Evolutionary conservation across 2,797 vertebrate genomes (phyloP), one percentile per base, ranked within the genome.

Genomic region (Myripristis murdjan): DNA sequence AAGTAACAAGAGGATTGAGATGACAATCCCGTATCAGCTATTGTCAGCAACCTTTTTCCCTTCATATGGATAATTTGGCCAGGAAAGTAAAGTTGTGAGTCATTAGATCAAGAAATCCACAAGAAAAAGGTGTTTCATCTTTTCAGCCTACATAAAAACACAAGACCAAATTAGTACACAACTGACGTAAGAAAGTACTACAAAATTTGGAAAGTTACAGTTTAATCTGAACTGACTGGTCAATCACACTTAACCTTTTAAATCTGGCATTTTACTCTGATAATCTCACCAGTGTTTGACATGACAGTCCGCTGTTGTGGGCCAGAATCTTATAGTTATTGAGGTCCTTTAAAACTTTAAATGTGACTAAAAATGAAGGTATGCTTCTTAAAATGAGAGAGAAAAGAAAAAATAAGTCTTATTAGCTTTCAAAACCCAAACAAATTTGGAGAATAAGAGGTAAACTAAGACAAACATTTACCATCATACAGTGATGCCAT

Each of bases 201-300:
- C 18, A 60, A 46, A 69, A 56, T 87, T 78, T 82, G 76, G 82
- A 87, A 89, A 87, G 80, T 87, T 78, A 31, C 70, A 49, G 60
- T 83, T 84, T 70, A 82, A 82, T 59, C 81, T 77, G 44, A 87
- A 70, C 64, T 55, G 68, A 57, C 61, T 44, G 41, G 83, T 80
- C 75, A 79, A 9, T 59, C 60, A 48, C n/a, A 84, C 87, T 72
- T 87, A 91, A 92, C 89, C 89, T 86, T 44, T 70, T 41, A 84
- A 87, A 89, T 87, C 86, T 84, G 78, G 61, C 46, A 61, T 53
- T 31, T 55, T 64, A 69, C 1, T 28, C 69, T 26, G 68, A 82
- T 85, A 80, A 91, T 87, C 83, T 76, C 22, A 56, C 33, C 35
- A 53, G 63, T 63, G 52, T 53, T 12, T 64, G 43, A 60, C 46